phyloP scores from a whole-genome alignment of 2,113 vertebrate genomes.

The Lycaon pictus region DNA sequence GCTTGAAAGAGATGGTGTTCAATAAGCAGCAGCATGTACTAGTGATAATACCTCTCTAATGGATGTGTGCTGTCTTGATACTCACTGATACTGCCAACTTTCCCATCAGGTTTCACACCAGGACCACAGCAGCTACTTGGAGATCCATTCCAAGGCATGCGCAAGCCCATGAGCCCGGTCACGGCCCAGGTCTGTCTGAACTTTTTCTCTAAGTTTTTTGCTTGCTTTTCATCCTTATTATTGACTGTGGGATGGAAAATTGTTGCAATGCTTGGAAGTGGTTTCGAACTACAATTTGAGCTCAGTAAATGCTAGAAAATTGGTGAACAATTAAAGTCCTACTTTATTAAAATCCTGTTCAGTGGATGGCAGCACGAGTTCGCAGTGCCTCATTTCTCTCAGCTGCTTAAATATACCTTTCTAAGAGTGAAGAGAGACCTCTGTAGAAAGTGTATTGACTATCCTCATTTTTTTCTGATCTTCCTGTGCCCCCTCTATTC shows the following conservation, averaged over 20 bases:
- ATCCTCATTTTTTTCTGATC: neutral
- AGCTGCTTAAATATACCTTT: neutral
- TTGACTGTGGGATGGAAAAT: neutral
- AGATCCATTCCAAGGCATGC: slow-evolving; percentile 93
- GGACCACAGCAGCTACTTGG: slow-evolving; percentile 91
- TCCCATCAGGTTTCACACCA: slow-evolving; percentile 90
- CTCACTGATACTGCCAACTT: neutral
- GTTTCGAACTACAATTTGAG: neutral
- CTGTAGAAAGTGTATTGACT: neutral
- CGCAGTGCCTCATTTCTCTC: neutral
- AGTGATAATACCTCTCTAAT: neutral
- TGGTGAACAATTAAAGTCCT: slow-evolving; percentile 5
- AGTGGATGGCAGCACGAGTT: neutral
- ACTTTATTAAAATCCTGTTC: neutral
- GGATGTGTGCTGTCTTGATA: neutral
- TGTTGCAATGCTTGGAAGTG: neutral
- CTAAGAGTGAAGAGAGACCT: neutral
- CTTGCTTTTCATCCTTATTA: neutral
- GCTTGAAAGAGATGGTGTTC: neutral
- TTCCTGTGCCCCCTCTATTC: neutral
- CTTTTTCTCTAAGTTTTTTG: neutral
- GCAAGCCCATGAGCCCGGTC: slow-evolving; percentile 92
- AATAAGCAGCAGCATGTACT: neutral
- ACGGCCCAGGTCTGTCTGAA: slow-evolving; percentile 86
- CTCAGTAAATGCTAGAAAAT: neutral